Conservation (phyloP, 2,113 vertebrate genomes). For the Chionis minor region DNA sequence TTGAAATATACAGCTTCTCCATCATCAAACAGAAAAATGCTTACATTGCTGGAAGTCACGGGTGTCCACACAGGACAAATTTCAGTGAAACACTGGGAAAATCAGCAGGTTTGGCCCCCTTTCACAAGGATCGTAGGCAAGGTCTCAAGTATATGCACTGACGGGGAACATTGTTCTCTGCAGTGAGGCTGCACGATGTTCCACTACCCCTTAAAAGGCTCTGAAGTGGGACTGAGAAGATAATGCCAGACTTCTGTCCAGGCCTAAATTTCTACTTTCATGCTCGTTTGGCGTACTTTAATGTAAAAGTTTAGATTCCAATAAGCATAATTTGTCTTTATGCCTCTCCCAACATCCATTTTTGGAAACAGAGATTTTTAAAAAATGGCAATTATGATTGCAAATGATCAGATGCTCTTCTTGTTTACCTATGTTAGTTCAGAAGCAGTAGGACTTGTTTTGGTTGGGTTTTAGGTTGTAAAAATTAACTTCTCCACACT, state of each 20-base stretch:
- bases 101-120: neutral
- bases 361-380: neutral
- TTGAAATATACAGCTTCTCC: neutral
- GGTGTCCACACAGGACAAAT: neutral
- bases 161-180: accelerated
- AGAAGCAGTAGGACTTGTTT: constrained; percentile 72
- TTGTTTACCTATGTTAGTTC: constrained; percentile 77
- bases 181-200: neutral
- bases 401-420: neutral
- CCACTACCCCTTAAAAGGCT: neutral
- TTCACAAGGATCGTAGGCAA: neutral
- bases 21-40: neutral
- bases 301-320: neutral
- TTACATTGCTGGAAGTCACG: neutral
- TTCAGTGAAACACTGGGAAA: neutral
- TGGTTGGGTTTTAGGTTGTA: constrained; percentile 68
- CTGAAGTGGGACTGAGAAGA: neutral
- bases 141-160: neutral
- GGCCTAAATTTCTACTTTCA: neutral
- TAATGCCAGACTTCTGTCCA: neutral
- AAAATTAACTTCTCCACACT: constrained; percentile 78
- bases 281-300: neutral
- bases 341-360: neutral
- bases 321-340: neutral
- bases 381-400: neutral